A percentile compares a stretch with the other conserved stretches of the same genome.
phyloP scores from a whole-genome alignment of 2,888 invertebrate genomes.

The Luffia ferchaultella region DNA sequence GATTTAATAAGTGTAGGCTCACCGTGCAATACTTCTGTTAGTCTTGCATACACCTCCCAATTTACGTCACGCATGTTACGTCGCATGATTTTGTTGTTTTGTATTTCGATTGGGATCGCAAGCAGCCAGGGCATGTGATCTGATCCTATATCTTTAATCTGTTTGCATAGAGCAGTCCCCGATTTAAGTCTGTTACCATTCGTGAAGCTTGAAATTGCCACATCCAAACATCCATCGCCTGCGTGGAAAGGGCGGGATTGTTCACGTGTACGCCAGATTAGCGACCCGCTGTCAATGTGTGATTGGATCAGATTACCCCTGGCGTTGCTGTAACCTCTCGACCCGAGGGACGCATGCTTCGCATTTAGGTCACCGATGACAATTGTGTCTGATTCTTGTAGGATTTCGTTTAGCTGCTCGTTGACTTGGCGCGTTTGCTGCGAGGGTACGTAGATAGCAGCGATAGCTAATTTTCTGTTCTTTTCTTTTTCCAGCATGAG shows the following conservation, averaged over 20 bases:
- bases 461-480: not conserved
- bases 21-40: not conserved
- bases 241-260: not conserved
- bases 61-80: not conserved
- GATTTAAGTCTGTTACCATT: not conserved
- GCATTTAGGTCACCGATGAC: not conserved
- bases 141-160: not conserved
- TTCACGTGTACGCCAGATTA: not conserved
- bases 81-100: not conserved
- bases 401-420: not conserved
- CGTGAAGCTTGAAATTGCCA: not conserved
- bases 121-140: slow-evolving; percentile 2
- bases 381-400: not conserved
- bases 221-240: not conserved
- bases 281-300: not conserved
- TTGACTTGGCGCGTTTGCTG: not conserved
- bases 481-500: not conserved
- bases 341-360: not conserved
- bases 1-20: not conserved
- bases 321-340: not conserved
- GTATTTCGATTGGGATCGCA: not conserved
- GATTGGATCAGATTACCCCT: not conserved
- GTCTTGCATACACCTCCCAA: not conserved
- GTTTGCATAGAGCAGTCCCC: not conserved
- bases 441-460: not conserved